Percentiles rank a stretch among this genome's conserved stretches.
phyloP scores from a whole-genome alignment of 2,888 invertebrate genomes.

The Cryptus armator region DNA sequence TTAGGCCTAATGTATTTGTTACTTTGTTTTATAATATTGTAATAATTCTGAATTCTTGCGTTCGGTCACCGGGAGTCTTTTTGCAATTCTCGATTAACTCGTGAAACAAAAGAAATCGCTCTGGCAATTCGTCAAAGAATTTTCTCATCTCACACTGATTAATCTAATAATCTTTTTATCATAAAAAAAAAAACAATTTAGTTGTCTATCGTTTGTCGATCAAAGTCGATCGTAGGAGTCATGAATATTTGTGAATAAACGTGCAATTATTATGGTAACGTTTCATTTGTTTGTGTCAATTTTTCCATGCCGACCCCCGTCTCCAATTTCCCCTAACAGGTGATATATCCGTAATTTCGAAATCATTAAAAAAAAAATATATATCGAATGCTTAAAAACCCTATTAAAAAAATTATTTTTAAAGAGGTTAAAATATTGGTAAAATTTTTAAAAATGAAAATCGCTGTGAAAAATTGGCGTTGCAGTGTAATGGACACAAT shows the following conservation, averaged over 20 bases:
- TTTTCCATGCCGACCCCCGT: neutral
- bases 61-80: conserved; percentile 15
- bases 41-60: conserved; percentile 58
- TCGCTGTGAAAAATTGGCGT: too few species aligned
- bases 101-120: conserved; percentile 5
- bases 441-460: too few species aligned
- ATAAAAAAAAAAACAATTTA: conserved; percentile 10
- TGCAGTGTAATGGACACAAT: too few species aligned
- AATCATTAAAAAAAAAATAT: too few species aligned
- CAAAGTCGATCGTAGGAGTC: conserved; percentile 59
- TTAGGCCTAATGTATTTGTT: conserved; percentile 77
- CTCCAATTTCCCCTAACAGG: neutral
- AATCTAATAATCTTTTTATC: conserved; percentile 18
- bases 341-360: too few species aligned
- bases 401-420: too few species aligned
- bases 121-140: neutral
- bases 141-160: conserved; percentile 35
- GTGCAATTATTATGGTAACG: conserved; percentile 29
- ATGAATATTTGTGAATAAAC: conserved; percentile 63
- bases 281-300: conserved; percentile 6
- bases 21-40: conserved; percentile 70
- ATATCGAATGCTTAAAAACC: too few species aligned
- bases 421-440: too few species aligned
- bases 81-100: conserved; percentile 19
- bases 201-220: conserved; percentile 65